Base-by-base conservation (phyloP, 2,888 invertebrate species). In the Cantharis rufa region DNA sequence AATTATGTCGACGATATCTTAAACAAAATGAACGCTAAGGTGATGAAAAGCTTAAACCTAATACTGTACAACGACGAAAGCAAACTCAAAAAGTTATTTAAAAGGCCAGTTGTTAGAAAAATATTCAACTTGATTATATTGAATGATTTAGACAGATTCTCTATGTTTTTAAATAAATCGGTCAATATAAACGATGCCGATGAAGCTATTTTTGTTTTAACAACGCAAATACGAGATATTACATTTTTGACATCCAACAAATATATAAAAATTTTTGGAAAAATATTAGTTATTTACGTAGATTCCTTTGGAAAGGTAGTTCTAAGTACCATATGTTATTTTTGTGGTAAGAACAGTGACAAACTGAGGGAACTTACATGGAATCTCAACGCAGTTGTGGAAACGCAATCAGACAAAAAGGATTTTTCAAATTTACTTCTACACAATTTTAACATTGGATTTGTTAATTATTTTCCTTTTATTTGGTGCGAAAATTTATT, bases 401-500 rank as follows among this genome's bases (percentile, higher is more conserved):
- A 61, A 27, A 63, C 10, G 5, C 15, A 61, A 18, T 66, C 71
- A 7, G 71, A 48, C 1, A 66, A 62, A 24, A 75, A 75, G 15
- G 62, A 63, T 15, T 76, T 76, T 70, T 18, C 32, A 10, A 61
- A 76, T 16, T 73, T 76, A 9, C 5, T 70, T 11, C 3, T 13
- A 1, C 76, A 76, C 61, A 61, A n/a, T 15, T 76, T 76, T 21
- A 64, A 70, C 15, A 28, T 76, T 3, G 72, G 64, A 10, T 72
- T 70, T 61, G 63, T 72, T 3, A 70, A 76, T 13, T 76, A 76
- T 62, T 76, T 48, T 62, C 76, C 76, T 5, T 70, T 76, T 24
- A 70, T 76, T 24, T 72, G 64, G 48, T 72, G 72, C 16, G 70
- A 70, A 10, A 15, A 70, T 16, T 9, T 18, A 18, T 18, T 4